Base-by-base conservation (phyloP, 2,888 invertebrate species). In the Nycteola revayana region DNA sequence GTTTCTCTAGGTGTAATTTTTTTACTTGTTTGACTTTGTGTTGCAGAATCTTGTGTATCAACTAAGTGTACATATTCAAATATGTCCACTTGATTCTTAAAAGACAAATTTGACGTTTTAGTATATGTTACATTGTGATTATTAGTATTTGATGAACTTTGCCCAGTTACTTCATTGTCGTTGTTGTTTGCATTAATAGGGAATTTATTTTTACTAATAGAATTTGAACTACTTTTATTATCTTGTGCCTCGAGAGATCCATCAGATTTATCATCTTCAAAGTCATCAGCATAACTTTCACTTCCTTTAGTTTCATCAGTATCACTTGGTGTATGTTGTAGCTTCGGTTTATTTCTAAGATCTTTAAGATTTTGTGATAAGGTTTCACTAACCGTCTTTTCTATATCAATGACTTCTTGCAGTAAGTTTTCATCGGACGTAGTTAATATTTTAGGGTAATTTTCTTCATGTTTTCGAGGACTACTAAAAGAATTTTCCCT, bases 401-500 rank as follows among this genome's bases (percentile, higher is more conserved):
- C 81, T 39, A 87, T 77, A 39, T 85, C 75, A 31, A 87, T 63
- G 23, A 88, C 83, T 66, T 87, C 87, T 59, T 76, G 75, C 7
- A 88, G 55, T 51, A 87, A 71, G 52, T 86, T 84, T 64, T 88
- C 87, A 61, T 88, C 88, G 4, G 88, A 88, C 7, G 81, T 82
- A 7, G 76, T 79, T 17, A 87, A 58, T 36, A 83, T 59, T 46
- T 72, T 75, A 7, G 45, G 67, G n/a, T 61, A 44, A 26, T 57
- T 64, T 25, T 54, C 23, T 43, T 56, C 60, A 7, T 34, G 36
- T 38, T 59, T 64, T 48, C 44, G 64, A 7, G 75, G 61, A 35
- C 64, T 78, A 21, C 66, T 57, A 34, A 73, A 73, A 1, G 84
- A 84, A 53, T 82, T 78, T 59, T 86, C 84, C 39, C 68, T 65